A percentile compares a stretch with the other conserved stretches of the same genome.
These are phyloP conservation scores for Orthosia gracilis DNA, from an alignment of 2,888 invertebrate genomes.

Conservation along the genomic window DNA sequence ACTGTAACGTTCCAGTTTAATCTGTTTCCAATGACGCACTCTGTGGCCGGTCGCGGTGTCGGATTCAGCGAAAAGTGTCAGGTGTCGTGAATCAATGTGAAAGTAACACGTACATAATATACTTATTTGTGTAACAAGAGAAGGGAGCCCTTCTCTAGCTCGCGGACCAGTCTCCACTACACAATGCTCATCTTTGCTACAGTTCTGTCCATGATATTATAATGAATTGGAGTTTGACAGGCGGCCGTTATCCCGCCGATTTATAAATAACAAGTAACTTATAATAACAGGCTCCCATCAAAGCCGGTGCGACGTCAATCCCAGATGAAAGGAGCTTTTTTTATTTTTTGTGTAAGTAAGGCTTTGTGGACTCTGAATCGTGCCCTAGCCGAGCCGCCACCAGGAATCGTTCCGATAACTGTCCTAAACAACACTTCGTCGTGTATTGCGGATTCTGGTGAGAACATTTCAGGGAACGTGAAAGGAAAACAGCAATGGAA, in stretches of 20 bases:
- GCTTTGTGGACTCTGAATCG: constrained; percentile 63
- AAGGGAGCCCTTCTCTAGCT: constrained; percentile 25
- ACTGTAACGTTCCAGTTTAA: constrained; percentile 15
- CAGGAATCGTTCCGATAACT: background rate
- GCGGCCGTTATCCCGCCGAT: constrained; percentile 55
- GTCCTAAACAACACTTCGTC: background rate
- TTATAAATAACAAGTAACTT: constrained; percentile 70
- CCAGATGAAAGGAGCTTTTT: constrained; percentile 75
- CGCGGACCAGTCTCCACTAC: constrained; percentile 14
- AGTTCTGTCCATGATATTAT: constrained; percentile 35
- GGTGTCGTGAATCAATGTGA: constrained; percentile 38
- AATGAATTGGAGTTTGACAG: constrained; percentile 54
- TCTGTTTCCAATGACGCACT: constrained; percentile 22
- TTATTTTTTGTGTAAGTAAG: constrained; percentile 68
- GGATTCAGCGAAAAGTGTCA: constrained; percentile 22
- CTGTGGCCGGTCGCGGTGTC: background rate
- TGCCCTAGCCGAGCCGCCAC: constrained; percentile 46
- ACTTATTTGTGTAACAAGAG: constrained; percentile 24
- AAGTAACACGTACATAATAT: constrained; percentile 24
- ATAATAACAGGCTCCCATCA: constrained; percentile 72
- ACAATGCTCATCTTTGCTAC: constrained; percentile 28
- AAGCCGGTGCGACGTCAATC: constrained; percentile 73
- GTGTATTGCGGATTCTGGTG: constrained; percentile 27
- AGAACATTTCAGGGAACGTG: background rate
- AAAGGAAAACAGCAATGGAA: constrained; percentile 22